A percentile compares a stretch with the other conserved stretches of the same genome.
Evolutionary conservation across 1,140 invertebrate genomes (phyloP).

Genomic region (Lethrus apterus): DNA sequence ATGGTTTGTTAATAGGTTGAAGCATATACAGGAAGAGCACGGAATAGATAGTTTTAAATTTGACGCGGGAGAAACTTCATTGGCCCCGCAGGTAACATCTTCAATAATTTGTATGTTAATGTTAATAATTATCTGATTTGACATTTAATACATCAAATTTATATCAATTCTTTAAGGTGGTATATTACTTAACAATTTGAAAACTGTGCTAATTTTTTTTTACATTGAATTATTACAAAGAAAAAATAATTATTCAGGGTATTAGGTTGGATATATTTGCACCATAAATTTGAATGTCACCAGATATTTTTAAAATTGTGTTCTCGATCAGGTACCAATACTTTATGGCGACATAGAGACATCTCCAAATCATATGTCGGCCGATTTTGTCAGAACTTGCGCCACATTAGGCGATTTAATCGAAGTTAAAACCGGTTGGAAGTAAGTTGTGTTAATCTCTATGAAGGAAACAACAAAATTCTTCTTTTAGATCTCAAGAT

Average conservation of each 20-base stretch:
- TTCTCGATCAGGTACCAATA: slow-evolving; percentile 5
- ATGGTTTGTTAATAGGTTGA: slow-evolving; percentile 67
- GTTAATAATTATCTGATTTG: too few relatives aligned
- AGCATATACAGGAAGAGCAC: slow-evolving; percentile 49
- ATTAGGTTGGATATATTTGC: background rate
- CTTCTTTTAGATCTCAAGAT: slow-evolving; percentile 55
- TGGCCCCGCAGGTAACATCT: slow-evolving; percentile 41
- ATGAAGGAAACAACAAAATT: background rate
- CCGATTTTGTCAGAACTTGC: slow-evolving; percentile 57
- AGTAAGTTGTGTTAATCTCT: slow-evolving; percentile 30
- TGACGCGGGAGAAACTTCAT: slow-evolving; percentile 78
- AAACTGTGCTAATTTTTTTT: too few relatives aligned
- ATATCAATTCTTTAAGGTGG: too few relatives aligned
- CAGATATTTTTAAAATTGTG: background rate
- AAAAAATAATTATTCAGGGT: background rate
- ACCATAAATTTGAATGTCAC: background rate
- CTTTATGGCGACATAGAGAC: slow-evolving; percentile 40
- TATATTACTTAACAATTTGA: too few relatives aligned
- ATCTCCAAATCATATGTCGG: slow-evolving; percentile 55
- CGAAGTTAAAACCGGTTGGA: slow-evolving; percentile 61
- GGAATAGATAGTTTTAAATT: slow-evolving; percentile 87
- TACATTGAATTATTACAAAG: too few relatives aligned
- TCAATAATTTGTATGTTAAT: slow-evolving; percentile 1
- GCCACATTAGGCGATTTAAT: slow-evolving; percentile 57
- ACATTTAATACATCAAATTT: too few relatives aligned